Evolutionary conservation across 1,140 invertebrate genomes (phyloP), one percentile per base, ranked within the genome.

Genomic region (Nixonia krombeini): DNA sequence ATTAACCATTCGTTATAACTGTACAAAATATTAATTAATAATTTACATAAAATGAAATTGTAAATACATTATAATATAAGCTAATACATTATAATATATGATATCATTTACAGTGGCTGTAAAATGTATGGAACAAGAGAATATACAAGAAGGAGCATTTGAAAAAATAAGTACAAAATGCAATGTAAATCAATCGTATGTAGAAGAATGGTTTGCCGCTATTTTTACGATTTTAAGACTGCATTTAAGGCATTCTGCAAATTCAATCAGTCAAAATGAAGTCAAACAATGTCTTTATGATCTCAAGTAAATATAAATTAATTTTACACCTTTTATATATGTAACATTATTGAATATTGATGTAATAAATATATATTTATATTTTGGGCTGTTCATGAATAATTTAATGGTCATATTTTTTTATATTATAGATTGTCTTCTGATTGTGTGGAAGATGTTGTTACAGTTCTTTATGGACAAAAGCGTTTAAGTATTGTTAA

Each of bases 151-250:
- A 65, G 83, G 83, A 45, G 65, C 81, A 21, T 40, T 84, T 6
- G 78, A 84, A 23, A 74, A 80, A 50, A 72, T 85, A 44, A 73
- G 78, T 53, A 73, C 77, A 64, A 83, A 81, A 64, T 81, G 72
- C 47, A 73, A 76, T 49, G 31, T 79, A 35, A 29, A 73, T 13
- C 74, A 73, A 44, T 53, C 68, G 41, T 55, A 74, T 51, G 50
- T 84, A 1, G 79, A 82, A 56, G 79, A 83, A 61, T 85, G 81
- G 75, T 85, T 80, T 63, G 69, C 74, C 4, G 71, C 73, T 7
- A 67, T 84, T 47, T 65, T 76, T 28, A 80, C 56, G 44, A 83
- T 85, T 64, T 47, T 84, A 7, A 81, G 61, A 52, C 46, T 71
- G 15, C 59, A 73, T 57, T 52, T 73, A 41, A 62, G 80, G 25